A percentile compares a stretch with the other conserved stretches of the same genome.
Evolutionary conservation across 2,888 invertebrate genomes (phyloP).

Genomic region (Lasioglossum vierecki): DNA sequence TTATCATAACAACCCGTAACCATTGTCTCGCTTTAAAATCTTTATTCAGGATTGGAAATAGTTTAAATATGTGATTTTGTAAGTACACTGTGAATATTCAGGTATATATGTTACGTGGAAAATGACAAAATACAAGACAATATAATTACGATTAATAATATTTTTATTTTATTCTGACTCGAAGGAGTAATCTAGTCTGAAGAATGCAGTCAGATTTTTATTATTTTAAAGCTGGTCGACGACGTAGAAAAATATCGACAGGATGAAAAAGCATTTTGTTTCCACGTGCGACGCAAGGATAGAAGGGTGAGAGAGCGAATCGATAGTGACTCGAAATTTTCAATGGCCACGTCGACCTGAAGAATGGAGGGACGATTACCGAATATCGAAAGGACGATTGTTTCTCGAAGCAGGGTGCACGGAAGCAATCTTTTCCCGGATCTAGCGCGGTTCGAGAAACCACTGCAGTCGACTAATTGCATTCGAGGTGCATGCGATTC

Average conservation of each 20-base stretch:
- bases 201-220: not conserved
- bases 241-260: not conserved
- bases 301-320: not conserved
- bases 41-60: not conserved
- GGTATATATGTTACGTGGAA: too few species aligned
- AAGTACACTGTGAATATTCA: too few species aligned
- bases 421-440: not conserved
- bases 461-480: not conserved
- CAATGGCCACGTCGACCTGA: not conserved
- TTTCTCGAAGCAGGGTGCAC: not conserved
- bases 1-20: not conserved
- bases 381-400: not conserved
- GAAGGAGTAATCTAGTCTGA: not conserved
- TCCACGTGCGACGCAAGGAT: not conserved
- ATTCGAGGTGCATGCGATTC: not conserved
- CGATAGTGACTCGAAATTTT: conserved; percentile 1
- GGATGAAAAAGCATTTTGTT: not conserved
- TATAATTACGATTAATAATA: not conserved
- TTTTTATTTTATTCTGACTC: not conserved
- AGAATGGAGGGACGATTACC: not conserved
- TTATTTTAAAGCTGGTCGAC: not conserved
- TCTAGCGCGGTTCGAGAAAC: not conserved
- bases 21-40: not conserved
- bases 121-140: too few species aligned
- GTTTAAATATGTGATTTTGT: too few species aligned